Percentiles rank a stretch among this genome's conserved stretches.
phyloP scores from a whole-genome alignment of 2,797 vertebrate genomes.

The Pogoniulus pusillus region DNA sequence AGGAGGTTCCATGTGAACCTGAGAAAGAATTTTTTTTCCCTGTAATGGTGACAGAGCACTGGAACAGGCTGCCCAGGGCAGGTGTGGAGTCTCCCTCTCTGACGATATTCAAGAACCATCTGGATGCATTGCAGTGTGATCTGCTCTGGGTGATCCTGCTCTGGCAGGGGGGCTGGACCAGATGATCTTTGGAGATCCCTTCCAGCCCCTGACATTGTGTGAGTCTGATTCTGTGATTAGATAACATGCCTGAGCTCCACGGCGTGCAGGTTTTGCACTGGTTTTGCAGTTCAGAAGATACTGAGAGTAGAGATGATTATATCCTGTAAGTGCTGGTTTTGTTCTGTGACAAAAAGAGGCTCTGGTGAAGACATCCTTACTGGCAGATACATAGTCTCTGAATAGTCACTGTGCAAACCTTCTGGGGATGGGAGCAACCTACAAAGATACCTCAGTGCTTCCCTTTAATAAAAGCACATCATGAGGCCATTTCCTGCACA shows the following conservation, averaged over 20 bases:
- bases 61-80: no score
- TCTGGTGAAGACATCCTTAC: not conserved
- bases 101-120: no score
- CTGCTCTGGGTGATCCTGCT: no score
- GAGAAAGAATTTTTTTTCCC: no score
- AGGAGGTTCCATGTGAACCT: no score
- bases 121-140: no score
- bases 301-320: constrained; percentile 35
- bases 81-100: no score
- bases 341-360: constrained; percentile 38
- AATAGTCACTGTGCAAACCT: not conserved
- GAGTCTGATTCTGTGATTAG: not conserved
- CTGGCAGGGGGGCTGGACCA: no score
- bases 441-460: constrained; percentile 16
- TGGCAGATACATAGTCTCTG: not conserved
- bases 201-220: no score
- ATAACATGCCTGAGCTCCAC: not conserved
- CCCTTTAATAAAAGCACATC: constrained; percentile 40
- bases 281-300: constrained; percentile 51
- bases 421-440: constrained; percentile 15
- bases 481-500: constrained; percentile 52
- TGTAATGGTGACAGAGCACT: no score
- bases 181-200: no score
- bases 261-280: constrained; percentile 23
- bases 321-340: constrained; percentile 56